phyloP scores from a whole-genome alignment of 1,140 invertebrate species.

The Ceratina japonica region DNA sequence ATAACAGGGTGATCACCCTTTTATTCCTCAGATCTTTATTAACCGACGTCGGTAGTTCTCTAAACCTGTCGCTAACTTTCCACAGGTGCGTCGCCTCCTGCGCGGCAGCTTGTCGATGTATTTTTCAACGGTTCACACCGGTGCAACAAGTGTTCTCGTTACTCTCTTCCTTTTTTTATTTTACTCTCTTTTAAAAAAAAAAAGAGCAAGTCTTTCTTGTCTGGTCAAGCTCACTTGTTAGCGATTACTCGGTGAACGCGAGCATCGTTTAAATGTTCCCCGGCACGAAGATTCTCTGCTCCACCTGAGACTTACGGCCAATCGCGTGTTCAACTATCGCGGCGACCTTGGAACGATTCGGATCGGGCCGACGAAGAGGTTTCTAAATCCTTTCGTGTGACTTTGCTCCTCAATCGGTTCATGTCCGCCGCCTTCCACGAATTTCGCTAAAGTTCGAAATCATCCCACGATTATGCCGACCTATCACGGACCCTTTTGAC shows the following conservation, averaged over 20 bases:
- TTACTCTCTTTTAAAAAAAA: not conserved
- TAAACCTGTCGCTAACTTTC: not conserved
- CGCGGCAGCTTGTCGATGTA: not conserved
- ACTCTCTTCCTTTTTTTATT: conserved; percentile 16
- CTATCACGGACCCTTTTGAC: conserved; percentile 24
- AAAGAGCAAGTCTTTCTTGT: not conserved
- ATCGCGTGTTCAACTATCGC: conserved; percentile 68
- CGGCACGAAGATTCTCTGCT: conserved; percentile 56
- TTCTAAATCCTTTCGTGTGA: conserved; percentile 63
- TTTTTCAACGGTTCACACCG: not conserved
- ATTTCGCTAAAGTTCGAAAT: conserved; percentile 32
- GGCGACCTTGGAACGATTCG: conserved; percentile 64
- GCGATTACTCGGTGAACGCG: conserved; percentile 31
- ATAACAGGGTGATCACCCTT: conserved; percentile 30
- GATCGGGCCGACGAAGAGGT: conserved; percentile 58
- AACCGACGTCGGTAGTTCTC: not conserved
- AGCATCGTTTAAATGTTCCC: conserved; percentile 33
- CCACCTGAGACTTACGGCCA: conserved; percentile 58
- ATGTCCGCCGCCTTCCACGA: conserved; percentile 53
- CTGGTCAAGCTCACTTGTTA: not conserved
- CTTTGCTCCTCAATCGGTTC: conserved; percentile 55
- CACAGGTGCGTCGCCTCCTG: not conserved
- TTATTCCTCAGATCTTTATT: conserved; percentile 4
- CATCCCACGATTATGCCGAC: conserved; percentile 43
- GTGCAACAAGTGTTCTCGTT: conserved; percentile 32